Evolutionary conservation across 2,797 vertebrate species (phyloP).

Genomic region (Clangula hyemalis): DNA sequence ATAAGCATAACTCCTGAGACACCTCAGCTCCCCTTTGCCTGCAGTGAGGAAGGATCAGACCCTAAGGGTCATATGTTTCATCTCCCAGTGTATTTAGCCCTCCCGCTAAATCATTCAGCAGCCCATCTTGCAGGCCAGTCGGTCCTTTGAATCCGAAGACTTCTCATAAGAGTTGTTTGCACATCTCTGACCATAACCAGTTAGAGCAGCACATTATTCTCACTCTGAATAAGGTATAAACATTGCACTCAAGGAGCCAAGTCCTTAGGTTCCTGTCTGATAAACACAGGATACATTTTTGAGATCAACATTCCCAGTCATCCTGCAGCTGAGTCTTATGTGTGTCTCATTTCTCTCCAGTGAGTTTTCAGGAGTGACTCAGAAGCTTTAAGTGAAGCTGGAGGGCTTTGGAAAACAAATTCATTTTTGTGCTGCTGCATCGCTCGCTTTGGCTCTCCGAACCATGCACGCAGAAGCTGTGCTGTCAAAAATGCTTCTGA

Average conservation of each 20-base stretch:
- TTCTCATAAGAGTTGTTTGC: not conserved
- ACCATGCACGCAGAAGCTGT: not conserved
- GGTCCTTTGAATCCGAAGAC: not conserved
- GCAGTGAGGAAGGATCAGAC: not conserved
- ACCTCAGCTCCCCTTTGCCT: not conserved
- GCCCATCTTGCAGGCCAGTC: not conserved
- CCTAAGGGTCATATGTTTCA: not conserved
- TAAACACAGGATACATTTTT: slow-evolving; percentile 15
- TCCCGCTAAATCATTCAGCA: not conserved
- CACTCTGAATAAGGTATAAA: not conserved
- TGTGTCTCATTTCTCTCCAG: not conserved
- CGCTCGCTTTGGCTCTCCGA: not conserved
- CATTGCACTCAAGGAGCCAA: not conserved
- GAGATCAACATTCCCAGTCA: not conserved
- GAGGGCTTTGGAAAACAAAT: not conserved
- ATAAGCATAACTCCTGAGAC: not conserved
- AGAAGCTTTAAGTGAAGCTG: slow-evolving; percentile 4
- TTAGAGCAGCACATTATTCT: not conserved
- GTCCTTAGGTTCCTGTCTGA: not conserved
- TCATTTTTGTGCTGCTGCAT: not conserved
- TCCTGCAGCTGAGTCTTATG: not conserved
- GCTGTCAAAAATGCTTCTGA: slow-evolving; percentile 42
- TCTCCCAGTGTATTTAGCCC: not conserved
- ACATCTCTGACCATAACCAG: not conserved
- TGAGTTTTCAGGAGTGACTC: not conserved